Evolutionary conservation across 64 coral and sea anemone species (phyloP).

Genomic region (Dendrophyllia cribrosa): DNA sequence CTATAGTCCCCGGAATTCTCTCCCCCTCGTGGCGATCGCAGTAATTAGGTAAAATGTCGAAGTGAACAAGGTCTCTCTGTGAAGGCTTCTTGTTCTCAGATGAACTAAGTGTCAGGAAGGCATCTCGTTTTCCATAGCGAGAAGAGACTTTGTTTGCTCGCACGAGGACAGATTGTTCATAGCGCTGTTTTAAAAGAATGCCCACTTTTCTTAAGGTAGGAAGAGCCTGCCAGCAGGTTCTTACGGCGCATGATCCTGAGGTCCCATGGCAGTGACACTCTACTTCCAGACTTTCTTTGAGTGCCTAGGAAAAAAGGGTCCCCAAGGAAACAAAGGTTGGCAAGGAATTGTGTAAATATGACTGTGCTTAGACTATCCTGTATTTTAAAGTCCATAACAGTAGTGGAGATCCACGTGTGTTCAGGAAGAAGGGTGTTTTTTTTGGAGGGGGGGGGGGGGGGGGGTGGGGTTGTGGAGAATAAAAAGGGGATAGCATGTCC

Average conservation of each 20-base stretch:
- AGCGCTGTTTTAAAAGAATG: not conserved
- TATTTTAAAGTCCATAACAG: too few species aligned
- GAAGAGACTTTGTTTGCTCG: conserved; percentile 12
- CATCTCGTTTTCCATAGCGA: conserved; percentile 23
- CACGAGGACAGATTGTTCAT: not conserved
- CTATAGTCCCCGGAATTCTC: conserved; percentile 62
- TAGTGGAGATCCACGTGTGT: too few species aligned
- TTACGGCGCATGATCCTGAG: conserved; percentile 35
- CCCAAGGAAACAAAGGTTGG: conserved; percentile 15
- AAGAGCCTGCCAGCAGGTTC: conserved; percentile 67
- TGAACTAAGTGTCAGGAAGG: not conserved
- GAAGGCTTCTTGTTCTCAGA: conserved; percentile 49
- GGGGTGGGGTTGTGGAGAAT: too few species aligned
- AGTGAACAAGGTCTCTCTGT: conserved; percentile 41
- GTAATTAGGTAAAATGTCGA: conserved; percentile 50
- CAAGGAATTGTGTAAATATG: too few species aligned
- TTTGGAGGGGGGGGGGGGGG: too few species aligned
- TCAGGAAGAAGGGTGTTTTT: too few species aligned
- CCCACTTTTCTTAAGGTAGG: conserved; percentile 63
- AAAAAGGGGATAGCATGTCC: too few species aligned
- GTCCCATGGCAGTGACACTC: conserved; percentile 65
- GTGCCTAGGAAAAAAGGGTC: conserved; percentile 30
- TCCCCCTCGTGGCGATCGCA: conserved; percentile 38
- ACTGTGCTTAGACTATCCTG: too few species aligned
- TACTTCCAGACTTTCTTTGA: conserved; percentile 44